Percentiles rank a stretch among this genome's conserved stretches.
Evolutionary conservation across 1,140 invertebrate genomes (phyloP).

Genomic region (Heterodera carotae): DNA sequence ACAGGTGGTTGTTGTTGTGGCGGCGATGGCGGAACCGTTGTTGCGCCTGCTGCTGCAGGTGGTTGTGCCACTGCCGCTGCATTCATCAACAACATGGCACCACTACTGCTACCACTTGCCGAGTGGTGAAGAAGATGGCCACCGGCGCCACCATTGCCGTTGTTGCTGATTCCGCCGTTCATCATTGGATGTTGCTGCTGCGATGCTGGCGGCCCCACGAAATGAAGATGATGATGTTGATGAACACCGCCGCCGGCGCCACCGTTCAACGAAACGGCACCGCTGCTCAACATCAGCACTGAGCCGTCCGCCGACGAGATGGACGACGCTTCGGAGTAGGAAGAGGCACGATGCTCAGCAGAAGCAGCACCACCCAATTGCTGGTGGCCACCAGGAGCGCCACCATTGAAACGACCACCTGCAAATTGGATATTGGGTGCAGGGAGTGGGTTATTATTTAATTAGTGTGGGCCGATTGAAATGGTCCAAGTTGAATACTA

Average conservation of each 20-base stretch:
- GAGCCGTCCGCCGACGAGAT: conserved; percentile 33
- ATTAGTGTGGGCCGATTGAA: no score
- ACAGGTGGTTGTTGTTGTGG: conserved; percentile 14
- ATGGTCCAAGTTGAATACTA: no score
- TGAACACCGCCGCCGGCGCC: neutral
- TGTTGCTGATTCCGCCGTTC: conserved; percentile 3
- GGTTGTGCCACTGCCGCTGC: neutral
- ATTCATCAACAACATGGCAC: neutral
- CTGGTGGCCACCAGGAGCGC: neutral
- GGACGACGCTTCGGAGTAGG: conserved; percentile 38
- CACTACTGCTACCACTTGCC: neutral
- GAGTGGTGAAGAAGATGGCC: neutral
- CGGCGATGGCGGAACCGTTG: neutral
- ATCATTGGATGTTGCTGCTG: neutral
- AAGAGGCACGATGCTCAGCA: conserved; percentile 19
- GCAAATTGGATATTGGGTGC: no score
- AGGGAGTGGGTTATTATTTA: no score
- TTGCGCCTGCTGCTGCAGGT: neutral
- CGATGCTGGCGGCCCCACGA: neutral
- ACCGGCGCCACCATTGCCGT: neutral
- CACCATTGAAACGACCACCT: conserved; percentile 12
- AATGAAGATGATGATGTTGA: no score
- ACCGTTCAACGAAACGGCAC: conserved; percentile 4
- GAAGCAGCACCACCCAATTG: neutral
- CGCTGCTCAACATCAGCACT: neutral